Evolutionary conservation across 1,140 invertebrate species (phyloP).

Genomic region (Mactra quadrangularis): DNA sequence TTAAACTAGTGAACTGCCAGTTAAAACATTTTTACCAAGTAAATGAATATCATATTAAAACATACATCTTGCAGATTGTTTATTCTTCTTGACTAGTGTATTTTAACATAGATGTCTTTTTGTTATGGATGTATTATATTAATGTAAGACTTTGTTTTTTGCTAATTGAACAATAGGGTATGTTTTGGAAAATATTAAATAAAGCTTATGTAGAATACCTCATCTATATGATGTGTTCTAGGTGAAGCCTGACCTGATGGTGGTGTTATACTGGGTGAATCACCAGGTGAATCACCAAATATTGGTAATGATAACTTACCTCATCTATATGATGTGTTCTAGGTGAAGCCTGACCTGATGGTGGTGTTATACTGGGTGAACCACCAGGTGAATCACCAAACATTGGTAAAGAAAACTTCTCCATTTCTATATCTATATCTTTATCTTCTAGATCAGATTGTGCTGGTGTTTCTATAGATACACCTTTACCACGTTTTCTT

Average conservation of each 20-base stretch:
- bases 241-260: constrained; percentile 68
- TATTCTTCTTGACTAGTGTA: too few species aligned
- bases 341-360: constrained; percentile 67
- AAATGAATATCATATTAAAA: too few species aligned
- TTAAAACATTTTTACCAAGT: too few species aligned
- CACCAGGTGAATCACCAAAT: constrained; percentile 77
- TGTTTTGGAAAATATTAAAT: too few species aligned
- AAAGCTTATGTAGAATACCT: too few species aligned
- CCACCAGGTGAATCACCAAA: constrained; percentile 80
- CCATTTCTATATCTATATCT: constrained; percentile 51
- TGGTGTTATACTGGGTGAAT: constrained; percentile 73
- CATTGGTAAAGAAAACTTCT: constrained; percentile 70
- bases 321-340: constrained; percentile 40
- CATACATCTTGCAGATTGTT: too few species aligned
- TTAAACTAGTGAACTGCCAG: too few species aligned
- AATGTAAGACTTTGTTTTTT: too few species aligned
- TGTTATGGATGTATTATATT: too few species aligned
- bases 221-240: too few species aligned
- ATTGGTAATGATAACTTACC: neutral
- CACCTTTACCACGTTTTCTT: constrained; percentile 23
- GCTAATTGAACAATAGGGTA: too few species aligned
- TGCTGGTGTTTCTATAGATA: constrained; percentile 31
- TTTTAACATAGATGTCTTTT: too few species aligned
- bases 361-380: constrained; percentile 72
- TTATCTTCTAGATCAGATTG: constrained; percentile 57